Base-by-base conservation (phyloP, 1,140 invertebrate species). In the Drosophila jambulina region DNA sequence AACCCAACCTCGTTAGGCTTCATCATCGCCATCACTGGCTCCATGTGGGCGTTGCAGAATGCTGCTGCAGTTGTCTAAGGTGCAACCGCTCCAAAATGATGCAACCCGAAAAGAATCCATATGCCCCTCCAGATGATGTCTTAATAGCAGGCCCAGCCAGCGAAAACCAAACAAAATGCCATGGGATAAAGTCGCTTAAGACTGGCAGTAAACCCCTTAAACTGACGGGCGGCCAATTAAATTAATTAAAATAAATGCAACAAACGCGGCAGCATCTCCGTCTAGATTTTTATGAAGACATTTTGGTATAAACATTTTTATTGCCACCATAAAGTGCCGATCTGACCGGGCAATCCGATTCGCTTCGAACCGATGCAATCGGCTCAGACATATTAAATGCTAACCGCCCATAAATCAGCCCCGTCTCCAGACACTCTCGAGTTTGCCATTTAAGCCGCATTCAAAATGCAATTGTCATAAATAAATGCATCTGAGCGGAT, bases 391-490 rank as follows among this genome's bases (percentile, higher is more conserved):
- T 71, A 72, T 71, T 83, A 79, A 83, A 83, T 75, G 75, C 54
- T 78, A 83, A 67, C 43, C 63, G 57, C 48, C 58, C 78, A 82
- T 86, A 86, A 86, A 86, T 86, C 82, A 84, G 67, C 75, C 64
- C 38, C n/a, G 19, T 25, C 61, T 46, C 61, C 75, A 72, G 68
- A 51, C 72, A 36, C 61, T 48, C 70, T 48, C 70, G 58, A 38
- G 45, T 45, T 86, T 86, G 82, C 75, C 82, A 86, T 86, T 86
- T 86, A 85, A 68, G 51, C 51, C 64, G 56, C 64, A 72, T 48
- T 62, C 63, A 61, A 86, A 71, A 79, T 85, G 69, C 78, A 78
- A 79, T 86, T 82, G 82, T 69, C 82, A 86, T 86, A 86, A 83
- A 83, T 76, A 84, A 80, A 85, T 78, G 42, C 62, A 80, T 53